Evolutionary conservation across 2,888 invertebrate species (phyloP).

Genomic region (Caenorhabditis macrosperma): DNA sequence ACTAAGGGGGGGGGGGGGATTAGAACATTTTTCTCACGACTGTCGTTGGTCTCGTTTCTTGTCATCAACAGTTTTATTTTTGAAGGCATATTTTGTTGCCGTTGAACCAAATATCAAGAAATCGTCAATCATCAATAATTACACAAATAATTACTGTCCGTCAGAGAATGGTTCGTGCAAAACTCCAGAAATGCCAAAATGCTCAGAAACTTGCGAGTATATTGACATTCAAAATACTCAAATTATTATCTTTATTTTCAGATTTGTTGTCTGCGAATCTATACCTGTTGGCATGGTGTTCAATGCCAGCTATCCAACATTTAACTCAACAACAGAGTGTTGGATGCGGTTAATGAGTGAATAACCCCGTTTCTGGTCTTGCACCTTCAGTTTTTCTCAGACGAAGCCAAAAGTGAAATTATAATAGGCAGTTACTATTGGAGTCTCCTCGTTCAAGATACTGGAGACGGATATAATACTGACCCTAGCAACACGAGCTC

Average conservation of each 20-base stretch:
- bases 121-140: constrained; percentile 4
- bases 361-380: too few relatives aligned
- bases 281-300: constrained; percentile 64
- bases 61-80: too few relatives aligned
- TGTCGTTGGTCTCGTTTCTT: too few relatives aligned
- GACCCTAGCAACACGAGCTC: constrained; percentile 60
- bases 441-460: constrained; percentile 89
- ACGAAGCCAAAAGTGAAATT: constrained; percentile 87
- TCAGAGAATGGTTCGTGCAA: constrained; percentile 15
- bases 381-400: too few relatives aligned
- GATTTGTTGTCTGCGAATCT: constrained; percentile 67
- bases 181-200: constrained; percentile 55
- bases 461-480: constrained; percentile 62
- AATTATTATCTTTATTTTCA: constrained; percentile 17
- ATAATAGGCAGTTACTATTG: constrained; percentile 96
- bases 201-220: constrained; percentile 70
- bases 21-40: too few relatives aligned
- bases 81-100: constrained; percentile 68
- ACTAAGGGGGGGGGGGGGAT: too few relatives aligned
- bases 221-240: background rate
- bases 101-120: constrained; percentile 57
- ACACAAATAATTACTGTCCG: constrained; percentile 13
- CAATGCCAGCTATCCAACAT: constrained; percentile 54
- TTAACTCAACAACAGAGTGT: constrained; percentile 65
- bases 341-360: constrained; percentile 69